Conservation (phyloP, 2,113 vertebrate species). For the Struthidea cinerea region DNA sequence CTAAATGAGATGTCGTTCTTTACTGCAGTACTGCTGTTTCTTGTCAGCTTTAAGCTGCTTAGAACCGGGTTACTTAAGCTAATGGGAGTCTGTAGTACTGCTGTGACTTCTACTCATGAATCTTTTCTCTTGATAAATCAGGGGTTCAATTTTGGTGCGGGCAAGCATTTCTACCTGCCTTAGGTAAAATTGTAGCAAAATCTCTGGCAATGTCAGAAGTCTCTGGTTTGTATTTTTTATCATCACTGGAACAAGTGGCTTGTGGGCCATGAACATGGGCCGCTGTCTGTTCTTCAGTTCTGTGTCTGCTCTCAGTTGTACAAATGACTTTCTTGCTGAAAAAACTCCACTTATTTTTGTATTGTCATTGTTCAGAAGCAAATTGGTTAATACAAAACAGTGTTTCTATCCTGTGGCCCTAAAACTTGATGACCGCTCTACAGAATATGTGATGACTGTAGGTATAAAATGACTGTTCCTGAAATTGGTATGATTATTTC, state of each 20-base stretch:
- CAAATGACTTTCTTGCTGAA: not conserved
- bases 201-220: not conserved
- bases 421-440: rapidly evolving
- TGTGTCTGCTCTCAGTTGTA: not conserved
- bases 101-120: not conserved
- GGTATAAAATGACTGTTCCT: not conserved
- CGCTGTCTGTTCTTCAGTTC: not conserved
- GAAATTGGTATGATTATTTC: not conserved
- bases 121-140: not conserved
- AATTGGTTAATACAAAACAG: not conserved
- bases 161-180: not conserved
- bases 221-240: not conserved
- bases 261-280: not conserved
- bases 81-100: not conserved
- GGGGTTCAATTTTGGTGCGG: not conserved
- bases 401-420: not conserved
- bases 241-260: not conserved
- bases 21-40: not conserved
- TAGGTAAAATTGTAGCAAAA: not conserved
- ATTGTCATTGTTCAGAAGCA: not conserved
- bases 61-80: not conserved
- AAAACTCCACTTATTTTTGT: not conserved
- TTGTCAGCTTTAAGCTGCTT: not conserved
- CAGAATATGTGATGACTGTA: not conserved
- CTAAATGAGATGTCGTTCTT: not conserved